Percentiles rank a stretch among this genome's conserved stretches.
Evolutionary conservation across 64 coral and sea anemone genomes (phyloP).

Genomic region (Pachyseris speciosa): DNA sequence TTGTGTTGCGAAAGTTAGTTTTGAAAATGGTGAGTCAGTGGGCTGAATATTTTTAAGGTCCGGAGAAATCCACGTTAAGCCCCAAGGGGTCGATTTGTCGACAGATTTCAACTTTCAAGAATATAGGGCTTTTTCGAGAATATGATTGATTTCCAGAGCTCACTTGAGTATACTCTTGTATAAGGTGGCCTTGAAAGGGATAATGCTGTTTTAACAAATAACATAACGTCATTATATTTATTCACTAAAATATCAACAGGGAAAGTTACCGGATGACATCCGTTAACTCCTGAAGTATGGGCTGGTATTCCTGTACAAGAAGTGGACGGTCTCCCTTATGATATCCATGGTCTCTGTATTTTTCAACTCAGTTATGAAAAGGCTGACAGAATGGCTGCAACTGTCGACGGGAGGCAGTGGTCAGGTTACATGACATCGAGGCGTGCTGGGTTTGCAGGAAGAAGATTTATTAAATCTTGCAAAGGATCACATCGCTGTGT

Average conservation of each 20-base stretch:
- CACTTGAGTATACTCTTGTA: too few relatives aligned
- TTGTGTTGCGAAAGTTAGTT: too few relatives aligned
- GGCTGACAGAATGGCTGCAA: slow-evolving; percentile 48
- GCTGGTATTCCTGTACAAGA: slow-evolving; percentile 45
- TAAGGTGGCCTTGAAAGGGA: too few relatives aligned
- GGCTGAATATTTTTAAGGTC: too few relatives aligned
- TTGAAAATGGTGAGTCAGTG: too few relatives aligned
- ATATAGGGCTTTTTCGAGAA: too few relatives aligned
- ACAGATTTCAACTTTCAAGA: too few relatives aligned
- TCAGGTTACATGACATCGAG: slow-evolving; percentile 43
- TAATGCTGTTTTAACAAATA: too few relatives aligned
- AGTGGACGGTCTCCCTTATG: slow-evolving; percentile 53
- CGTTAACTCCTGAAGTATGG: slow-evolving; percentile 28
- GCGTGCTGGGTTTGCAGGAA: slow-evolving; percentile 37
- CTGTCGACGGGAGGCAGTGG: slow-evolving; percentile 63
- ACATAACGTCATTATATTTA: neutral
- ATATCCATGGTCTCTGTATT: slow-evolving; percentile 43
- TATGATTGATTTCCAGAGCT: too few relatives aligned
- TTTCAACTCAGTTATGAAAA: slow-evolving; percentile 50
- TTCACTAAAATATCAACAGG: neutral
- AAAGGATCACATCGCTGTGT: slow-evolving; percentile 54
- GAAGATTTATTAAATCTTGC: slow-evolving; percentile 38
- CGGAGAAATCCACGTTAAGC: too few relatives aligned
- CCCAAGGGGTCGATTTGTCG: too few relatives aligned
- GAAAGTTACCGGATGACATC: neutral